These are phyloP conservation scores for Enoplosus armatus DNA, from an alignment of 2,797 vertebrate species.

Conservation along the genomic window DNA sequence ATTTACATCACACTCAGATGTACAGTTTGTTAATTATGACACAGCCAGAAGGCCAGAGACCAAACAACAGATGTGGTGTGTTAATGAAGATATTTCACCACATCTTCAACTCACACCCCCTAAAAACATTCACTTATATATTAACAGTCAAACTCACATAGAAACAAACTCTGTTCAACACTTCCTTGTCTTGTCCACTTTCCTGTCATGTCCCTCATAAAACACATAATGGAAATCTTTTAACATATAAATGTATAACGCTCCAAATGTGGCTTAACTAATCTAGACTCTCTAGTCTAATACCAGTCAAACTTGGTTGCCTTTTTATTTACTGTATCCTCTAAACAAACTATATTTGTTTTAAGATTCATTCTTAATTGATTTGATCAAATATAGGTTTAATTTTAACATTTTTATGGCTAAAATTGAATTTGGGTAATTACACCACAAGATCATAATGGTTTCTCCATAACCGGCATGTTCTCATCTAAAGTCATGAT, in stretches of 20 bases:
- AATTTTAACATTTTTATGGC: too few relatives aligned
- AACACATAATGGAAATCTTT: background rate
- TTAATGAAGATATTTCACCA: conserved; percentile 24
- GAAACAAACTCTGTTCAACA: background rate
- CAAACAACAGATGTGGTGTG: conserved; percentile 53
- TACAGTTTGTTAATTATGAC: conserved; percentile 50
- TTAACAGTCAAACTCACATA: background rate
- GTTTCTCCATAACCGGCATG: background rate
- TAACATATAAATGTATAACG: background rate
- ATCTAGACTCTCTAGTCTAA: background rate
- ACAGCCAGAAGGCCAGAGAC: conserved; percentile 38
- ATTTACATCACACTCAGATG: conserved; percentile 38
- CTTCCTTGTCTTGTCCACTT: background rate
- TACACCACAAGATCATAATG: too few relatives aligned
- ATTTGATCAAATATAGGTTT: background rate
- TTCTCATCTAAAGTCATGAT: background rate
- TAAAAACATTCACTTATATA: background rate
- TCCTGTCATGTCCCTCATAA: background rate
- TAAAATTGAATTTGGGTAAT: background rate
- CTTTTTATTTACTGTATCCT: background rate
- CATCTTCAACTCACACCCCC: conserved; percentile 1
- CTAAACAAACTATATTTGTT: background rate
- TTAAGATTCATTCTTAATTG: background rate
- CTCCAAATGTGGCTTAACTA: background rate
- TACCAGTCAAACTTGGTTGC: background rate